These are phyloP conservation scores for Elephantulus edwardii DNA, from an alignment of 2,113 vertebrate genomes.

Conservation along the genomic window DNA sequence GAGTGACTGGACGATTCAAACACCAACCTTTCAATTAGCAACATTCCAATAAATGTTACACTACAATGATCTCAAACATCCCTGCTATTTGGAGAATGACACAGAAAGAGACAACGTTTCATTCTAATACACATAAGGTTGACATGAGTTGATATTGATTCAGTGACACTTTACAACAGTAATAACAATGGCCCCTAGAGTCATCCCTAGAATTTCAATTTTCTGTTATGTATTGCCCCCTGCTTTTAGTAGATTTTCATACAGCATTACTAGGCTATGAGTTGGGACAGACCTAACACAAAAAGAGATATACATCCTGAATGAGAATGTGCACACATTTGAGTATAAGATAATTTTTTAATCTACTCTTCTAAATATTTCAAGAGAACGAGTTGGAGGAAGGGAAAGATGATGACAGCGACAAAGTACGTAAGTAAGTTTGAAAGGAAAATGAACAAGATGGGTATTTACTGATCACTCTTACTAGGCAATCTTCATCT, in stretches of 20 bases:
- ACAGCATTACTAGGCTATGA: not conserved
- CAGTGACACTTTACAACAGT: not conserved
- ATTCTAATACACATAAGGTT: not conserved
- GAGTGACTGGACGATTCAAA: too few species aligned
- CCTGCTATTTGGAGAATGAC: not conserved
- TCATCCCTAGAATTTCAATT: not conserved
- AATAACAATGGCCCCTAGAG: not conserved
- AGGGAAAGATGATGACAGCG: not conserved
- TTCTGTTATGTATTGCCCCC: not conserved
- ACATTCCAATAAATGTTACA: too few species aligned
- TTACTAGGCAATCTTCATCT: not conserved
- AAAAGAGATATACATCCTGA: too few species aligned
- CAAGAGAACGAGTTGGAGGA: not conserved
- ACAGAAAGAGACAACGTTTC: not conserved
- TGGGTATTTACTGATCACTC: not conserved
- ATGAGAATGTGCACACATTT: slow-evolving; percentile 11
- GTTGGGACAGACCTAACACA: too few species aligned
- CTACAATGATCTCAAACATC: not conserved
- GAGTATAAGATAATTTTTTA: slow-evolving; percentile 1
- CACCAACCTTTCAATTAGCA: too few species aligned
- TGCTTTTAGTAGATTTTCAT: not conserved
- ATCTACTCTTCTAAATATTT: slow-evolving; percentile 25
- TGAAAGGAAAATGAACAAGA: not conserved
- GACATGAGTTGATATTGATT: not conserved
- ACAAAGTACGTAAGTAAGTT: too few species aligned